These are phyloP conservation scores for Brachypteracias leptosomus DNA, from an alignment of 2,113 vertebrate species.

Conservation along the genomic window DNA sequence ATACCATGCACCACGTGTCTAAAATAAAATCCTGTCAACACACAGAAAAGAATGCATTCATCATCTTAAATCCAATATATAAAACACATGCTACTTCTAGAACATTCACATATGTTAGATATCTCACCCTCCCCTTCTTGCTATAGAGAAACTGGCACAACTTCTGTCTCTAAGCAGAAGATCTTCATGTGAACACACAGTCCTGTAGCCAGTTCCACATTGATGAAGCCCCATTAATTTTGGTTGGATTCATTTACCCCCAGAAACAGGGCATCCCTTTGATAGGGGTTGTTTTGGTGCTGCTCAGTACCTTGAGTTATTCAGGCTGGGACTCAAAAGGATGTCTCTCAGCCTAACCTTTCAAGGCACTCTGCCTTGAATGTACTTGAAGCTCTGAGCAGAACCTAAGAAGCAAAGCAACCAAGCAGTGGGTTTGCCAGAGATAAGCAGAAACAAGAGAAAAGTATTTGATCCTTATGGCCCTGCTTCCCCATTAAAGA, in stretches of 20 bases:
- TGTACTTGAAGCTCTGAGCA: not conserved
- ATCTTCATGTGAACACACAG: not conserved
- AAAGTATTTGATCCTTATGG: not conserved
- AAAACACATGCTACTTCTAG: not conserved
- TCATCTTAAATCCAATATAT: not conserved
- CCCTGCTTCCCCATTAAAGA: not conserved
- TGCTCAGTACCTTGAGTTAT: not conserved
- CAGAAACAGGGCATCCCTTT: not conserved
- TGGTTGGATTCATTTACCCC: not conserved
- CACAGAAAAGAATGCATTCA: not conserved
- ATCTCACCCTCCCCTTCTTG: not conserved
- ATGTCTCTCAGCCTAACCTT: not conserved
- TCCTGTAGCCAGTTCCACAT: not conserved
- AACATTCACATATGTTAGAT: not conserved
- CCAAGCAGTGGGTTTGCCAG: not conserved
- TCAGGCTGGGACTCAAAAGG: not conserved
- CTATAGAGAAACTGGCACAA: not conserved
- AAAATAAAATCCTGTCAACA: not conserved
- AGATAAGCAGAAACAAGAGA: not conserved
- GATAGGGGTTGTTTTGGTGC: not conserved
- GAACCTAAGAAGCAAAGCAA: not conserved
- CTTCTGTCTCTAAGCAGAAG: not conserved
- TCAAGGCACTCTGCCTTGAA: not conserved
- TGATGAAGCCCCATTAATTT: not conserved
- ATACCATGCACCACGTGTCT: not conserved